A percentile compares a stretch with the other conserved stretches of the same genome.
phyloP scores from a whole-genome alignment of 1,140 invertebrate species.

The Leptinotarsa lineolata region DNA sequence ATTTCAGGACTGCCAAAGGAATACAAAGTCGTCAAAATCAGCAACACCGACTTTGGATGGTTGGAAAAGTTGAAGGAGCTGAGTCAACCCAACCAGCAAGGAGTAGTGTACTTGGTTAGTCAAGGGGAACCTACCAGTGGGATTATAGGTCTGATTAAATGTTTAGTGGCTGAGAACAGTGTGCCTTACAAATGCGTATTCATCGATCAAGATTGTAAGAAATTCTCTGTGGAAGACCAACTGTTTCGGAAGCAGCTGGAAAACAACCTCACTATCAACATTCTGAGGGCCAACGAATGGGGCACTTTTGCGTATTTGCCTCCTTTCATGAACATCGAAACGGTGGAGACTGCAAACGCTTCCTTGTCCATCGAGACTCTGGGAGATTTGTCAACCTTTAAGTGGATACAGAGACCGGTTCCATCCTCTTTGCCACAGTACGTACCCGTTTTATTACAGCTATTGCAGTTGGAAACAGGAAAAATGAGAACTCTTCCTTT shows the following conservation, averaged over 20 bases:
- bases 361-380: conserved; percentile 76
- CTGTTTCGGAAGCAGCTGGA: conserved; percentile 62
- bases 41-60: conserved; percentile 76
- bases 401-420: conserved; percentile 74
- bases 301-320: conserved; percentile 62
- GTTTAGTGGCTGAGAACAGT: conserved; percentile 73
- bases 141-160: conserved; percentile 84
- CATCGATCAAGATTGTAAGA: conserved; percentile 63
- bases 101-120: conserved; percentile 67
- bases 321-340: conserved; percentile 50
- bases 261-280: conserved; percentile 69
- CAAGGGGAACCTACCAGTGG: conserved; percentile 72
- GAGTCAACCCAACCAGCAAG: conserved; percentile 58
- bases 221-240: neutral
- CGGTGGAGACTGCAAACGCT: conserved; percentile 53
- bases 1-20: too few species aligned
- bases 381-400: conserved; percentile 84
- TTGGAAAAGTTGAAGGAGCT: conserved; percentile 78
- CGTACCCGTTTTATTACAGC: neutral
- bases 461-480: too few species aligned
- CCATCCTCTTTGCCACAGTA: neutral
- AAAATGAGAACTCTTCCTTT: too few species aligned
- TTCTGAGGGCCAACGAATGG: conserved; percentile 65
- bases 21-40: conserved; percentile 63
- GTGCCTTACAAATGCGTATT: conserved; percentile 73